Percentiles rank a stretch among this genome's conserved stretches.
These are phyloP conservation scores for Physocephala rufipes DNA, from an alignment of 2,888 invertebrate species.

Conservation along the genomic window DNA sequence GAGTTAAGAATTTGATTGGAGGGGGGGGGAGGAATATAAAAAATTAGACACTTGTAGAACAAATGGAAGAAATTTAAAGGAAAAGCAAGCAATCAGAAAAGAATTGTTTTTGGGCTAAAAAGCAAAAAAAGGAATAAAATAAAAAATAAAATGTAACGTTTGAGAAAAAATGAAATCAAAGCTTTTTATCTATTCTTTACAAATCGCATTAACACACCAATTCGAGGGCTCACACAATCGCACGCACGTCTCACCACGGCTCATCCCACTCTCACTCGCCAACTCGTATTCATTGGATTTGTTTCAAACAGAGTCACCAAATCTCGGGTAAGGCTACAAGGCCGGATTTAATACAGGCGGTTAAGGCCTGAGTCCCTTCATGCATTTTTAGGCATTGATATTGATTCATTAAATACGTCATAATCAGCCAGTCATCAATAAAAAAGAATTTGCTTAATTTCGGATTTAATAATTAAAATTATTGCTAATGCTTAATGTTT, in stretches of 20 bases:
- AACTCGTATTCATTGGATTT: too few species aligned
- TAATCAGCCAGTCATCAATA: too few species aligned
- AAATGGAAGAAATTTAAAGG: constrained; percentile 39
- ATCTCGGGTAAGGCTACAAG: too few species aligned
- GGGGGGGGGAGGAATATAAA: constrained; percentile 53
- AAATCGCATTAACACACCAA: constrained; percentile 42
- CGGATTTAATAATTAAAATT: too few species aligned
- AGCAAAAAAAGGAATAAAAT: neutral
- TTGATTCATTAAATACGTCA: too few species aligned
- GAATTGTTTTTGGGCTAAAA: constrained; percentile 42
- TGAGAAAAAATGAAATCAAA: constrained; percentile 36
- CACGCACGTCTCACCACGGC: neutral
- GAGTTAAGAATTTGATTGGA: constrained; percentile 38
- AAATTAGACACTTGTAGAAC: constrained; percentile 47
- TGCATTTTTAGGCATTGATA: too few species aligned
- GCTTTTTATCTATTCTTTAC: constrained; percentile 34
- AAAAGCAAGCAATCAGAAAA: constrained; percentile 8
- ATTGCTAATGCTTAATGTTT: too few species aligned
- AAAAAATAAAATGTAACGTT: neutral
- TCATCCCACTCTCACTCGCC: neutral
- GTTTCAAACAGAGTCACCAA: too few species aligned
- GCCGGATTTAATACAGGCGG: too few species aligned
- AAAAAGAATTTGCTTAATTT: too few species aligned
- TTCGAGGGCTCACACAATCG: constrained; percentile 18
- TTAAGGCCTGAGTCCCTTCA: too few species aligned